Conservation (phyloP, 2,888 invertebrate species). For the Lymantria monacha region DNA sequence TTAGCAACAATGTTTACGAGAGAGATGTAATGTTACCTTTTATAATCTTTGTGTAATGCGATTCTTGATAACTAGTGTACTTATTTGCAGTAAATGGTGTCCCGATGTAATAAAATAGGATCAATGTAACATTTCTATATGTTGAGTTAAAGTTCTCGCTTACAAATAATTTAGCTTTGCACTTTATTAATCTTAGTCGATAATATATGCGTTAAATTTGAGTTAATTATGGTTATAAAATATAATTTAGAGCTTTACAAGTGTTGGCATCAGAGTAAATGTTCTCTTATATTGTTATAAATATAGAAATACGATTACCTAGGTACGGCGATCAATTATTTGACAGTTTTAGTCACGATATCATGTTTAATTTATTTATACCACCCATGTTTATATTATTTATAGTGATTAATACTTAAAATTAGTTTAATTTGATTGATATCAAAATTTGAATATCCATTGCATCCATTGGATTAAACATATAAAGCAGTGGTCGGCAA, state of each 20-base stretch:
- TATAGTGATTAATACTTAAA: not conserved
- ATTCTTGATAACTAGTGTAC: not conserved
- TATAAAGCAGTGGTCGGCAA: no score
- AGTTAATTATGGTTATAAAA: slow-evolving; percentile 26
- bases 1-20: slow-evolving; percentile 55
- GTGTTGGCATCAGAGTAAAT: slow-evolving; percentile 18
- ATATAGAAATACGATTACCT: slow-evolving; percentile 9
- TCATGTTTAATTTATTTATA: slow-evolving; percentile 12
- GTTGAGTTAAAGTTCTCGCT: slow-evolving; percentile 8
- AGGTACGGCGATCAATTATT: slow-evolving; percentile 7
- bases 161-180: slow-evolving; percentile 25
- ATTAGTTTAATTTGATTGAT: not conserved
- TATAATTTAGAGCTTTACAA: slow-evolving; percentile 24
- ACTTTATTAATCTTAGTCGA: slow-evolving; percentile 24
- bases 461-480: no score
- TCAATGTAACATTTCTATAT: slow-evolving; percentile 15
- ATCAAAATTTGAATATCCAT: no score
- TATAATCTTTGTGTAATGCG: slow-evolving; percentile 28
- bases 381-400: not conserved
- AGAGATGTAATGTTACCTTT: slow-evolving; percentile 39
- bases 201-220: slow-evolving; percentile 12
- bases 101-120: slow-evolving; percentile 14
- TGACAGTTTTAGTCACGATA: slow-evolving; percentile 20
- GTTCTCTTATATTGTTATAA: slow-evolving; percentile 17
- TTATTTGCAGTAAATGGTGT: no score